phyloP scores from a whole-genome alignment of 2,888 invertebrate genomes.

The Chalcosyrphus nemorum region DNA sequence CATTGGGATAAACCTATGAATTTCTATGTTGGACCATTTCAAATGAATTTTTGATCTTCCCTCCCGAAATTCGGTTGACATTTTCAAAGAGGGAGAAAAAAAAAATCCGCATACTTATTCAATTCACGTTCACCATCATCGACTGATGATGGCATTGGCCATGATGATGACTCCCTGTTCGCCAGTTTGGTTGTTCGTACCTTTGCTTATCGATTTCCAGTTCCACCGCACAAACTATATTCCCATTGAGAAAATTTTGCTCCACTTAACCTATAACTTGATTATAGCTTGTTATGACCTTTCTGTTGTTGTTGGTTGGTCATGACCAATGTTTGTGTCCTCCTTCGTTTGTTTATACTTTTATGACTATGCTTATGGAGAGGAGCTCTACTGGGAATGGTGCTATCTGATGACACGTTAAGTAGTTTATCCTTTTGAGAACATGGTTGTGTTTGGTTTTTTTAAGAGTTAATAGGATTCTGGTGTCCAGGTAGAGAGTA shows the following conservation, averaged over 20 bases:
- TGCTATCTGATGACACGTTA: not conserved
- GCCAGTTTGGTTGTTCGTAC: not conserved
- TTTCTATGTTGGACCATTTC: no score
- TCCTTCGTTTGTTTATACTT: not conserved
- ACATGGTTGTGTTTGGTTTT: not conserved
- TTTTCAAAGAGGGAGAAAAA: no score
- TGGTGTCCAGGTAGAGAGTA: not conserved
- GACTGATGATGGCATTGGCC: not conserved
- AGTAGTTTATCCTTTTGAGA: not conserved
- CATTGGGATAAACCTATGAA: no score
- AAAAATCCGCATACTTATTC: not conserved
- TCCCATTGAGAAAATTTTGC: not conserved
- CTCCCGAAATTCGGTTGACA: not conserved
- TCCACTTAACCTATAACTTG: not conserved
- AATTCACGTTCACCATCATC: not conserved
- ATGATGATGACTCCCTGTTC: not conserved
- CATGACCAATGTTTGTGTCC: not conserved
- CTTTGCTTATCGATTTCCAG: not conserved
- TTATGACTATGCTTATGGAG: not conserved
- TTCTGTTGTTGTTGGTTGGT: not conserved
- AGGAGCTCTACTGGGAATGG: not conserved
- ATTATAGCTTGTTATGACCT: not conserved
- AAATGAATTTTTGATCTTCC: not conserved
- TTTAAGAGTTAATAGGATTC: not conserved
- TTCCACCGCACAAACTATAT: not conserved